These are phyloP conservation scores for Dicrurus megarhynchus DNA, from an alignment of 2,113 vertebrate genomes.

Conservation along the genomic window DNA sequence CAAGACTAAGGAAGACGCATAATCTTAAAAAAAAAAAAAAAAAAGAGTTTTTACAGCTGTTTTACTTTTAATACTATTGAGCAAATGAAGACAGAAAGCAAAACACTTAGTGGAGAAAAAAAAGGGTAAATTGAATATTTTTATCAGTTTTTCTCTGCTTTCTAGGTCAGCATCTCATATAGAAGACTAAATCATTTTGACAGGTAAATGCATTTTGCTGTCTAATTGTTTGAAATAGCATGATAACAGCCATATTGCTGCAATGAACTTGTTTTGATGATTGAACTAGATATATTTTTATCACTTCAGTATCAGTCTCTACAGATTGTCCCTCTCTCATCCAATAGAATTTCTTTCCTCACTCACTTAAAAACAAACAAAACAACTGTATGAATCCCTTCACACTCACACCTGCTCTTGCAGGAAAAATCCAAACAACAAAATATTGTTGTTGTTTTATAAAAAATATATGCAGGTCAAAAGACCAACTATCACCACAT, in stretches of 20 bases:
- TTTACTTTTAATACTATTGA: background rate
- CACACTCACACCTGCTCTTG: rapidly evolving
- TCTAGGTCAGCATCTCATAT: background rate
- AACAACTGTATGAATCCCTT: background rate
- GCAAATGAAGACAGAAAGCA: background rate
- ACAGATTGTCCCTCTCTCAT: background rate
- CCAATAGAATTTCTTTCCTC: background rate
- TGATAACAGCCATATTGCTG: background rate
- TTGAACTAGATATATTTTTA: background rate
- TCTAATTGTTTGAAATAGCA: background rate
- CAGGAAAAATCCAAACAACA: background rate
- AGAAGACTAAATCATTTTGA: background rate
- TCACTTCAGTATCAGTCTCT: background rate
- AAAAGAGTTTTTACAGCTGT: background rate
- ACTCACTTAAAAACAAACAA: background rate
- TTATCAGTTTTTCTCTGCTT: background rate
- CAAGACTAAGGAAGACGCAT: background rate
- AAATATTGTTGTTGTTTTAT: background rate
- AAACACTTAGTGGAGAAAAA: background rate
- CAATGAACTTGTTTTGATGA: background rate
- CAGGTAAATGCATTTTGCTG: background rate
- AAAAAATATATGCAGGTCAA: background rate
- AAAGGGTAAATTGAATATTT: background rate
- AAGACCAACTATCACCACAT: background rate
- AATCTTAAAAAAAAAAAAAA: background rate